A percentile compares a stretch with the other conserved stretches of the same genome.
phyloP scores from a whole-genome alignment of 2,113 vertebrate species.

The Euleptes europaea region DNA sequence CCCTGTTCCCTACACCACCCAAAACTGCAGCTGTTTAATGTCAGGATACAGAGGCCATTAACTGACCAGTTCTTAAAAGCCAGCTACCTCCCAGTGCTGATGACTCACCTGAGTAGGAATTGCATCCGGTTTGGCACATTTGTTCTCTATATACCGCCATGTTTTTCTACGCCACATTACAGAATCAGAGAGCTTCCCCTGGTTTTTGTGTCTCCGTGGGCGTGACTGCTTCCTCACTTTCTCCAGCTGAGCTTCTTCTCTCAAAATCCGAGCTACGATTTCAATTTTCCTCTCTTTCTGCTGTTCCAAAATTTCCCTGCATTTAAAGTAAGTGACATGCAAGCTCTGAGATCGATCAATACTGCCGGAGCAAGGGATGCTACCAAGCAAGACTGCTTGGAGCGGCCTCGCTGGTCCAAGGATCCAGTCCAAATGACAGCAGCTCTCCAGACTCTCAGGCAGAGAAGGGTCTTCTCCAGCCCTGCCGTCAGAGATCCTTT shows the following conservation, averaged over 20 bases:
- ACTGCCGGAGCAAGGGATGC: background rate
- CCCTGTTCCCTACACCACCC: background rate
- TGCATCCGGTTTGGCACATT: background rate
- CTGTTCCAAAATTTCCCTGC: slow-evolving; percentile 79
- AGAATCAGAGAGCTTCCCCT: background rate
- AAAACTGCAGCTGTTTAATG: background rate
- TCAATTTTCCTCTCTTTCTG: slow-evolving; percentile 80
- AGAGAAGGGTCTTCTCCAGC: too few relatives aligned
- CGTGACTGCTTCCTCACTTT: slow-evolving; percentile 47
- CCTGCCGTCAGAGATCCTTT: too few relatives aligned
- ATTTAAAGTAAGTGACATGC: slow-evolving; percentile 48
- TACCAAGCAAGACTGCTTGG: too few relatives aligned
- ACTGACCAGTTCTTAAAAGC: background rate
- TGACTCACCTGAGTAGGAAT: slow-evolving; percentile 25
- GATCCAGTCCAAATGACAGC: too few relatives aligned
- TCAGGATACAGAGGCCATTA: too few relatives aligned
- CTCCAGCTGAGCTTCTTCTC: slow-evolving; percentile 71
- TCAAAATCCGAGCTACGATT: slow-evolving; percentile 79
- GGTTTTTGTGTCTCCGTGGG: background rate
- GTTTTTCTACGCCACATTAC: slow-evolving; percentile 56
- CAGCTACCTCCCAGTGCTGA: too few relatives aligned
- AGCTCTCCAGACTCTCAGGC: too few relatives aligned
- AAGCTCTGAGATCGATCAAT: background rate
- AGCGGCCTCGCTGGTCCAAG: too few relatives aligned
- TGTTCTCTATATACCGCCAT: slow-evolving; percentile 59